Base-by-base conservation (phyloP, 2,888 invertebrate genomes). In the Tridacna gigas region DNA sequence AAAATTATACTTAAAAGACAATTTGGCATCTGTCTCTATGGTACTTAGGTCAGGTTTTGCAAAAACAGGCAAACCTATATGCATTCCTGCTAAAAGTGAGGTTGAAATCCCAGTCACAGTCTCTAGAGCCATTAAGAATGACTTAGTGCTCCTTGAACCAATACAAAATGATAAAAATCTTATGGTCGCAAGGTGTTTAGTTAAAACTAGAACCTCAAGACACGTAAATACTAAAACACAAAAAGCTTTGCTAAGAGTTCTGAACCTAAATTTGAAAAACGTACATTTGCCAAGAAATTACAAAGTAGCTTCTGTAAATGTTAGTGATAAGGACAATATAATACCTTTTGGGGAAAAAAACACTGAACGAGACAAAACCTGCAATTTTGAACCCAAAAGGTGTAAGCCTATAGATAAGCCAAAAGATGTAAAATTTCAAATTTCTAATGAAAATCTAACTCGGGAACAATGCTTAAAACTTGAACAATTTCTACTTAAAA, bases 401-500 rank as follows among this genome's bases (percentile, higher is more conserved):
- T 5, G n/a, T 13, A 25, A 22, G n/a, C n/a, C 20, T 22, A 22
- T 22, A 11, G 3, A 63, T 56, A 9, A 56, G 56, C 56, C 56
- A 20, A 56, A 18, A n/a, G 20, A 56, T 20, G 20, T 79, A 51
- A 76, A 76, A 4, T 65, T 84, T 25, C 63, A 77, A 71, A 26
- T 84, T 25, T 15, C 61, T 28, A 26, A 82, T 26, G 69, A 78
- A n/a, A 75, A 77, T 75, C 28, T 86, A 0, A 77, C 66, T 51
- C 73, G 81, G 48, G 56, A 79, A 15, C 61, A 82, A 47, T 78
- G 80, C 47, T 22, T 63, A 0, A 56, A 67, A 74, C 51, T 85
- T 12, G 26, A 79, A 51, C 26, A 25, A n/a, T 66, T 83, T 7
- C n/a, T 85, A 22, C 81, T 85, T 15, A 79, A 79, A 66, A 85